Percentiles rank a stretch among this genome's conserved stretches.
These are phyloP conservation scores for Xanthia togata DNA, from an alignment of 2,888 invertebrate species.

Conservation along the genomic window DNA sequence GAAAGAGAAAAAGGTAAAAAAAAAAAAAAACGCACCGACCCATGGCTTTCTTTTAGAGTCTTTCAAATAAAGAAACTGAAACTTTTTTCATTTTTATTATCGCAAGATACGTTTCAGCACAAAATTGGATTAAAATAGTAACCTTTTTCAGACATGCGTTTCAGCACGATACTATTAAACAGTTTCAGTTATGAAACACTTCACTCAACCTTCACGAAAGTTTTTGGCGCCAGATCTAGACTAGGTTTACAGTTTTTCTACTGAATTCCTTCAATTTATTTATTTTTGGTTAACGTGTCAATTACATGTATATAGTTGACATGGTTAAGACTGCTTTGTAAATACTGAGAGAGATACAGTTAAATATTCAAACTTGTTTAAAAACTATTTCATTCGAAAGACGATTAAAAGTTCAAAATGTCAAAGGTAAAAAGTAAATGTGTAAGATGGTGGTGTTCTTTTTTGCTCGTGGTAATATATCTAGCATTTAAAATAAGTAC, in stretches of 20 bases:
- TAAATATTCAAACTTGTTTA: background rate
- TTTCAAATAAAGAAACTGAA: background rate
- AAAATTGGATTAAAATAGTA: constrained; percentile 1
- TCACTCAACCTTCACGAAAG: constrained; percentile 35
- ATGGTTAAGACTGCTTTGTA: background rate
- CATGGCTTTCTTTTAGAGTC: background rate
- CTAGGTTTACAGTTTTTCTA: constrained; percentile 5
- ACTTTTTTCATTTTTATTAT: background rate
- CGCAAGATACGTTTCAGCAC: background rate
- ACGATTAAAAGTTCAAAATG: background rate
- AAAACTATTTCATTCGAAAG: background rate
- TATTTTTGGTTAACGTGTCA: constrained; percentile 24
- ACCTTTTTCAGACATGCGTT: constrained; percentile 10
- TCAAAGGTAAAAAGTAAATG: no score
- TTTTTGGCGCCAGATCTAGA: constrained; percentile 50
- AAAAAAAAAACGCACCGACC: background rate
- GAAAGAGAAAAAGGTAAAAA: background rate
- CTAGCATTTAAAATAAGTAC: background rate
- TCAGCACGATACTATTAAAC: constrained; percentile 5
- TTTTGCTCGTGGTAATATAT: background rate
- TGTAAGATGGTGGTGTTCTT: background rate
- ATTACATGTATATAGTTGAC: background rate
- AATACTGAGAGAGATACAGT: background rate
- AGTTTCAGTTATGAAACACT: constrained; percentile 28
- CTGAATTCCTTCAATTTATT: constrained; percentile 26